These are phyloP conservation scores for Tachuris rubrigastra DNA, from an alignment of 2,113 vertebrate genomes.

Conservation along the genomic window DNA sequence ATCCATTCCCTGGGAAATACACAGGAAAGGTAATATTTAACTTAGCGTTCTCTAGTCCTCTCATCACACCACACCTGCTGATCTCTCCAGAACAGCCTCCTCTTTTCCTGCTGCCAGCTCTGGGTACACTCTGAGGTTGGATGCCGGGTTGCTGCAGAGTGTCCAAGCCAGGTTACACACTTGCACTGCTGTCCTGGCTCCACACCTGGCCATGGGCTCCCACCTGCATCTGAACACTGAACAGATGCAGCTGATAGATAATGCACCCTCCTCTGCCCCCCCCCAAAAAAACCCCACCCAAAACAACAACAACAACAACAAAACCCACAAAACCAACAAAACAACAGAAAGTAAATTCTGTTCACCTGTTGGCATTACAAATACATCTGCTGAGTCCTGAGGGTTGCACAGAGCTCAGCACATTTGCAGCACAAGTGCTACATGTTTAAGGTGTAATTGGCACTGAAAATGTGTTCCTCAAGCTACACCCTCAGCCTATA, in stretches of 20 bases:
- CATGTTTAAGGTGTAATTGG: not conserved
- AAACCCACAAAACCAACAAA: not conserved
- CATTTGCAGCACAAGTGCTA: not conserved
- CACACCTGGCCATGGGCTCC: accelerated
- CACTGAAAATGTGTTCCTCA: not conserved
- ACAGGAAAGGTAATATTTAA: not conserved
- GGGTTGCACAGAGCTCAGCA: not conserved
- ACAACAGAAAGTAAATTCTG: not conserved
- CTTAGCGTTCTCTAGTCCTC: accelerated
- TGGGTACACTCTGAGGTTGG: accelerated
- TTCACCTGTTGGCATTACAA: not conserved
- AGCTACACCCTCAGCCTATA: not conserved
- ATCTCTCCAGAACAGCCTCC: too few relatives aligned
- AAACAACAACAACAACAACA: not conserved
- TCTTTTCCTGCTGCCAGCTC: not conserved
- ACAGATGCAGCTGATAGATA: not conserved
- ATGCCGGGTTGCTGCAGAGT: accelerated
- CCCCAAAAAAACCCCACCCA: accelerated
- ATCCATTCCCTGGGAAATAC: not conserved
- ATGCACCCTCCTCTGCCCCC: accelerated
- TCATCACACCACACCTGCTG: accelerated
- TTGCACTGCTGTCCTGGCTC: accelerated
- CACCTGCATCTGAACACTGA: not conserved
- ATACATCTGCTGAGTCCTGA: not conserved
- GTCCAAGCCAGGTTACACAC: accelerated